Evolutionary conservation across 2,113 vertebrate species (phyloP).

Genomic region (Phainopepla nitens): DNA sequence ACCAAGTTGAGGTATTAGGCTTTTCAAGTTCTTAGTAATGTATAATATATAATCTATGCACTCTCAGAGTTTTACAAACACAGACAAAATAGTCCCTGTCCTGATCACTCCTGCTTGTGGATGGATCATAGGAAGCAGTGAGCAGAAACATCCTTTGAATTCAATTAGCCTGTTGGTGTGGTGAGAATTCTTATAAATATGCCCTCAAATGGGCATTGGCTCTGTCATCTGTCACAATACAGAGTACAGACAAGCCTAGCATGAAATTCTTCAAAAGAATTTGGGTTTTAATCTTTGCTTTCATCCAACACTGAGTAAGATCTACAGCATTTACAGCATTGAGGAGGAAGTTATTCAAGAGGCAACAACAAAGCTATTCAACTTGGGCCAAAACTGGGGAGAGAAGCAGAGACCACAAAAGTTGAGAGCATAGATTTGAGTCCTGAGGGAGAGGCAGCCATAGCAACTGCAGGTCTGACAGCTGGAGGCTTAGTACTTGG

Average conservation of each 20-base stretch:
- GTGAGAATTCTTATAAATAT: not conserved
- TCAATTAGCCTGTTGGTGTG: not conserved
- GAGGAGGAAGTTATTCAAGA: not conserved
- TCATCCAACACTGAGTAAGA: not conserved
- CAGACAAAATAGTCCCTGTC: not conserved
- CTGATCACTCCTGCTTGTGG: not conserved
- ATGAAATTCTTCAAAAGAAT: slow-evolving; percentile 3
- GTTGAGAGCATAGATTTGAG: not conserved
- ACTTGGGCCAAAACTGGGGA: not conserved
- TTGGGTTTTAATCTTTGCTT: not conserved
- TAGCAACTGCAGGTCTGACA: not conserved
- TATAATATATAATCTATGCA: not conserved
- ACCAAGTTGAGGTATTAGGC: not conserved
- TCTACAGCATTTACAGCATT: not conserved
- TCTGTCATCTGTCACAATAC: not conserved
- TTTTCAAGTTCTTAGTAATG: not conserved
- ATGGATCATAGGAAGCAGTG: not conserved
- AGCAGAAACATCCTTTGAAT: not conserved
- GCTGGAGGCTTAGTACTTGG: not conserved
- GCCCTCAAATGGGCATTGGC: not conserved
- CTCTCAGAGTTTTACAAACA: not conserved
- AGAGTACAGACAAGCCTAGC: not conserved
- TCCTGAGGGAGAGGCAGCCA: not conserved
- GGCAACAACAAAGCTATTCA: not conserved
- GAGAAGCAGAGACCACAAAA: not conserved